These are phyloP conservation scores for Ictidomys tridecemlineatus DNA, from an alignment of 2,113 vertebrate species.

Conservation along the genomic window DNA sequence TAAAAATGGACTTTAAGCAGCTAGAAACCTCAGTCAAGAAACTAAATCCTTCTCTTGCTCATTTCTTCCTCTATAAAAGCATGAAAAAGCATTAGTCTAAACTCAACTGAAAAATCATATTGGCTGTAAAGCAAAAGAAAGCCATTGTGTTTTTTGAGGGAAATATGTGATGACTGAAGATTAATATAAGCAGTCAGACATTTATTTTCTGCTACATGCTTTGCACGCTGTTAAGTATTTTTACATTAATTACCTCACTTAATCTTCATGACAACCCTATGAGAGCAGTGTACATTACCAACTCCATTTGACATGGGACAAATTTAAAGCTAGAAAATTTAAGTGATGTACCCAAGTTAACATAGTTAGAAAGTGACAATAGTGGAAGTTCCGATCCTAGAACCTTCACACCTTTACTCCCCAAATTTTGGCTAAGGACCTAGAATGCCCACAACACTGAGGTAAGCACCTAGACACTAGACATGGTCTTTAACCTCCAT, in stretches of 20 bases:
- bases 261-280: not conserved
- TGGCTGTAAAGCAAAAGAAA: conserved; percentile 12
- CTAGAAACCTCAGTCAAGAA: not conserved
- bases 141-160: not conserved
- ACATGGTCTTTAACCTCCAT: not conserved
- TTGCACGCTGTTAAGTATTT: not conserved
- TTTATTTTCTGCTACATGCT: not conserved
- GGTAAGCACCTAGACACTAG: not conserved
- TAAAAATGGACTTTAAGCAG: not conserved
- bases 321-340: not conserved
- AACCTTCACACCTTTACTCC: not conserved
- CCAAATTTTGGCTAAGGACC: not conserved
- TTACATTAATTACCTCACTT: not conserved
- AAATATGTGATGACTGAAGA: not conserved
- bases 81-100: not conserved
- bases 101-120: not conserved
- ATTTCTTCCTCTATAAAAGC: not conserved
- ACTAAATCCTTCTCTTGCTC: not conserved
- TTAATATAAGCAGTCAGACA: not conserved
- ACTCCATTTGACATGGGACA: conserved; percentile 11
- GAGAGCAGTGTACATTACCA: not conserved
- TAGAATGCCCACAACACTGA: not conserved
- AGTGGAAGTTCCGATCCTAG: not conserved
- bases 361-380: not conserved
- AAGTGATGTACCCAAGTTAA: not conserved